Conservation (phyloP, 2,888 invertebrate genomes). For the Atherix ibis region DNA sequence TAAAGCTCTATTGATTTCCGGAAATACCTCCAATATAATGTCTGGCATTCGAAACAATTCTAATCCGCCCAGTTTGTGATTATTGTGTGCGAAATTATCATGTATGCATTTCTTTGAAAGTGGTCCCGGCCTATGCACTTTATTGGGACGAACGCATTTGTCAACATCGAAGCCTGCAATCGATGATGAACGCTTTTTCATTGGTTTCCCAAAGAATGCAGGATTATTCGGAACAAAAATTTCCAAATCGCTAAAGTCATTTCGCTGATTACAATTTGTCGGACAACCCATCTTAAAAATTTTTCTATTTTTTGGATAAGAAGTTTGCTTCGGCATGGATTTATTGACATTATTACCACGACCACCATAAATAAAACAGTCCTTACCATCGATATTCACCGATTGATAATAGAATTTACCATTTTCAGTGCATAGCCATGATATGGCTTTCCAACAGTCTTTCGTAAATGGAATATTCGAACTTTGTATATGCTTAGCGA, state of each 20-base stretch:
- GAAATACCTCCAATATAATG: conserved; percentile 27
- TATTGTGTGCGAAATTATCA: neutral
- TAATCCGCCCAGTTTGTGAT: conserved; percentile 21
- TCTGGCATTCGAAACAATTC: conserved; percentile 28
- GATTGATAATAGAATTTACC: conserved; percentile 29
- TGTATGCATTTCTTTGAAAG: conserved; percentile 24
- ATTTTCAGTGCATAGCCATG: conserved; percentile 25
- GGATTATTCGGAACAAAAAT: conserved; percentile 11
- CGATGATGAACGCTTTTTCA: neutral
- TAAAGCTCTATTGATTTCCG: conserved; percentile 23
- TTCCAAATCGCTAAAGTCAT: neutral
- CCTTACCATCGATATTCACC: conserved; percentile 19
- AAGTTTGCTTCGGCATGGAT: neutral
- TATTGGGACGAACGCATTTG: conserved; percentile 6
- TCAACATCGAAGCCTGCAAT: neutral
- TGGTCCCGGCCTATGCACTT: conserved; percentile 24
- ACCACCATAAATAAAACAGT: conserved; percentile 22
- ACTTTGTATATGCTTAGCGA: conserved; percentile 21
- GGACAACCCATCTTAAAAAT: conserved; percentile 2
- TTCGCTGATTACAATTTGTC: conserved; percentile 6
- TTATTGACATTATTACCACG: conserved; percentile 21
- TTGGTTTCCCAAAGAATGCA: too few relatives aligned
- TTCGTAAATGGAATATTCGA: conserved; percentile 26
- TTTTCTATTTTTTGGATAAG: neutral
- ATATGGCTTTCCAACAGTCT: conserved; percentile 27